Evolutionary conservation across 23 tunicate genomes (phyloP).

Genomic region (Clavelina lepadiformis): DNA sequence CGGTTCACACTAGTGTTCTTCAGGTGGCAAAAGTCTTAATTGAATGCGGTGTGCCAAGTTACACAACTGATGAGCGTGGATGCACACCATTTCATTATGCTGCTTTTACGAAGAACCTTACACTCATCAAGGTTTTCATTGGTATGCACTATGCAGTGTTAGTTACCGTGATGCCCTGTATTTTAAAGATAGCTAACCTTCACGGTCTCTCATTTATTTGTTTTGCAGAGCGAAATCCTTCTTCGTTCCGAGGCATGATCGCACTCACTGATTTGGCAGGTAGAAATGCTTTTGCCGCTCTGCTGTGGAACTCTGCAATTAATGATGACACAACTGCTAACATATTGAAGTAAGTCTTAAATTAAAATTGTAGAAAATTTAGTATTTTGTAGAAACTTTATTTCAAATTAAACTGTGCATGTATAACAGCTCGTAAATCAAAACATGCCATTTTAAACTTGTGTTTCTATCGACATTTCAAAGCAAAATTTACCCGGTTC

Average conservation of each 20-base stretch:
- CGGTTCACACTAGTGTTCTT: no score
- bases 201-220: no score
- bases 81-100: constrained; percentile 97
- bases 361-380: no score
- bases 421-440: no score
- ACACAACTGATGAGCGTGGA: constrained; percentile 84
- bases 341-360: constrained; percentile 75
- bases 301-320: constrained; percentile 84
- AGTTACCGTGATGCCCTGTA: no score
- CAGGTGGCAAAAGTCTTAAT: constrained; percentile 94
- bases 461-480: no score
- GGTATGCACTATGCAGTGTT: no score
- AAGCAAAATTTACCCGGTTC: no score
- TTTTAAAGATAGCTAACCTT: no score
- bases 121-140: constrained; percentile 81
- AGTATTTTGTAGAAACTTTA: no score
- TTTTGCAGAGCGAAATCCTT: constrained; percentile 65
- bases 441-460: no score
- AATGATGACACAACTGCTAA: constrained; percentile 73
- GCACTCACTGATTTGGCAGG: constrained; percentile 53
- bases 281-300: constrained; percentile 74
- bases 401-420: no score
- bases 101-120: constrained; percentile 88
- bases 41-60: constrained; percentile 81
- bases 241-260: constrained; percentile 76